phyloP scores from a whole-genome alignment of 2,888 invertebrate species.

The Dasysyrphus tricinctus region DNA sequence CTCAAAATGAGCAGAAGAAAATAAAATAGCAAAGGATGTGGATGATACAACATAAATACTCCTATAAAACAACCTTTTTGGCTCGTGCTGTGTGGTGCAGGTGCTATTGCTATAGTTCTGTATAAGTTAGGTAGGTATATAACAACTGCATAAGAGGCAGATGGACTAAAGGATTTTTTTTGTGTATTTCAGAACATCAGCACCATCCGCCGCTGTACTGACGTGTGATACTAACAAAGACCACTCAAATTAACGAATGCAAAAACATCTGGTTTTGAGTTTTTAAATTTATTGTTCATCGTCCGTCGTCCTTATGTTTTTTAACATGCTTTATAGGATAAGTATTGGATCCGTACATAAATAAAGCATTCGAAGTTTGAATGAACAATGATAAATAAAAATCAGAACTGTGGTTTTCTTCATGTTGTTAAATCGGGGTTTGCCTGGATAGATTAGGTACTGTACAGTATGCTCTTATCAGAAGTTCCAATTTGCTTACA shows the following conservation, averaged over 20 bases:
- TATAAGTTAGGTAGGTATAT: too few species aligned
- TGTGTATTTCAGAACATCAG: not conserved
- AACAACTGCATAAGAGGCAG: slow-evolving; percentile 5
- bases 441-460: too few species aligned
- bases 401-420: too few species aligned
- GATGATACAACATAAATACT: not conserved
- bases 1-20: slow-evolving; percentile 19
- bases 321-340: too few species aligned
- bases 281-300: slow-evolving; percentile 41
- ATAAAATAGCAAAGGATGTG: slow-evolving; percentile 20
- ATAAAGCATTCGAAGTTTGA: too few species aligned
- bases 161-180: slow-evolving; percentile 24
- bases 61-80: not conserved
- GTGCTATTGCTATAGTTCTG: not conserved
- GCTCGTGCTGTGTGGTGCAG: not conserved
- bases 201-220: not conserved
- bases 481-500: too few species aligned
- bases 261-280: slow-evolving; percentile 54
- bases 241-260: slow-evolving; percentile 11
- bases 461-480: too few species aligned
- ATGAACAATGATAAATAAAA: too few species aligned
- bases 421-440: too few species aligned
- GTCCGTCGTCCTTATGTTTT: not conserved
- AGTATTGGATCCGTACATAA: too few species aligned
- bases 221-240: slow-evolving; percentile 18